Percentiles rank a stretch among this genome's conserved stretches.
Conservation (phyloP, 2,888 invertebrate genomes). For the Macaria liturata region DNA sequence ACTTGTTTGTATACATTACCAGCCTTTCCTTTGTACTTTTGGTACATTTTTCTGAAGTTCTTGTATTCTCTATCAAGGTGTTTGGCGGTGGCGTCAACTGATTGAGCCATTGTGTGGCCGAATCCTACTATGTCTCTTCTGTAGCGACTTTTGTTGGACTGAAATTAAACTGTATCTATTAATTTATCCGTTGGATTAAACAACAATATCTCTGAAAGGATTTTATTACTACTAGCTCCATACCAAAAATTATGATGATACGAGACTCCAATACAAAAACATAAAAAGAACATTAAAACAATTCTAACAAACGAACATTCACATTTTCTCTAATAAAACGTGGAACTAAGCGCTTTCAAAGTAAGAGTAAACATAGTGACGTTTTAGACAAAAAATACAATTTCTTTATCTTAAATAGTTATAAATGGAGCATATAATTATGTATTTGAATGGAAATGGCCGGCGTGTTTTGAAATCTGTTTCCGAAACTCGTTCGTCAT, state of each 20-base stretch:
- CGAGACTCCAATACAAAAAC: too few relatives aligned
- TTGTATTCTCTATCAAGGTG: conserved; percentile 10
- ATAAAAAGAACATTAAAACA: too few relatives aligned
- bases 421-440: too few relatives aligned
- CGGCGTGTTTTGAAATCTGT: too few relatives aligned
- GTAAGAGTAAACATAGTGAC: background rate
- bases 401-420: too few relatives aligned
- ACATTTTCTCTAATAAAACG: too few relatives aligned
- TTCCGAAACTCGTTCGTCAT: background rate
- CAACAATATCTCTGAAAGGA: too few relatives aligned
- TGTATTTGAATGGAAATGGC: too few relatives aligned
- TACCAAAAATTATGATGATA: too few relatives aligned
- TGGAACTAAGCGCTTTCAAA: background rate
- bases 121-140: conserved; percentile 13
- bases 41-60: conserved; percentile 4
- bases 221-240: too few relatives aligned
- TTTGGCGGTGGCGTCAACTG: conserved; percentile 4
- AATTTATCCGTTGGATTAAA: too few relatives aligned
- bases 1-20: conserved; percentile 1
- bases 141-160: conserved; percentile 12
- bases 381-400: background rate
- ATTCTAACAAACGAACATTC: background rate
- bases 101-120: conserved; percentile 1
- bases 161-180: conserved; percentile 3
- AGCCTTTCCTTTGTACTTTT: conserved; percentile 9